A percentile compares a stretch with the other conserved stretches of the same genome.
These are phyloP conservation scores for Cromileptes altivelis DNA, from an alignment of 2,113 vertebrate genomes.

Conservation along the genomic window DNA sequence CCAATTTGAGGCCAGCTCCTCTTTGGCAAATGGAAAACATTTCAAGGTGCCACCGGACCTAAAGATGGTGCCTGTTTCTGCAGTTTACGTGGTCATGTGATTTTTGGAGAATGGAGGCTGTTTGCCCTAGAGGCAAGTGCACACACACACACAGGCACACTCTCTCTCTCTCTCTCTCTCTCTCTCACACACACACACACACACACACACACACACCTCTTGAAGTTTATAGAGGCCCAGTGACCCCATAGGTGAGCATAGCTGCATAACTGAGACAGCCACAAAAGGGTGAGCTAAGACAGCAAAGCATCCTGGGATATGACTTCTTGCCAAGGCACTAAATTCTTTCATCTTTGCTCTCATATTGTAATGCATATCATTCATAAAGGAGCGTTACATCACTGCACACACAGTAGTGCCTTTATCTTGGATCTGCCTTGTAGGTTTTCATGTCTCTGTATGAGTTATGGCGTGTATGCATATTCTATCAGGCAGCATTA, in stretches of 20 bases:
- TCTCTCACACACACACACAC: slow-evolving; percentile 27
- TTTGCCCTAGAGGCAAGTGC: slow-evolving; percentile 45
- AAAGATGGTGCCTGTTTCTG: slow-evolving; percentile 60
- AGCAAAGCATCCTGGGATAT: slow-evolving; percentile 72
- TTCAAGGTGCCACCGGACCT: slow-evolving; percentile 74
- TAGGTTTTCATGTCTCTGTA: slow-evolving; percentile 44
- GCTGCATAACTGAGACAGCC: slow-evolving; percentile 55
- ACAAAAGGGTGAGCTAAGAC: slow-evolving; percentile 60
- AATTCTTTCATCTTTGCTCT: slow-evolving; percentile 66
- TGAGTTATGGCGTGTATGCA: slow-evolving; percentile 68
- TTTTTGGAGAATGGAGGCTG: slow-evolving; percentile 48
- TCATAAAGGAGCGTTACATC: slow-evolving; percentile 69
- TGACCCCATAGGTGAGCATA: slow-evolving; percentile 66
- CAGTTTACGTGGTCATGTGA: slow-evolving; percentile 67
- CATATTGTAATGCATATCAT: slow-evolving; percentile 67
- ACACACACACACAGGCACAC: slow-evolving; percentile 25
- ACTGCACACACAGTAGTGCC: slow-evolving; percentile 58
- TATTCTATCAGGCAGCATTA: slow-evolving; percentile 61
- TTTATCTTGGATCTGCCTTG: slow-evolving; percentile 54
- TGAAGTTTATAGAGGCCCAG: slow-evolving; percentile 66
- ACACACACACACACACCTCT: slow-evolving; percentile 21
- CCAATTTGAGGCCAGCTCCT: slow-evolving; percentile 73
- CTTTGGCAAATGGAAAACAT: slow-evolving; percentile 77
- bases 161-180: too few species aligned
- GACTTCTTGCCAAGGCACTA: slow-evolving; percentile 60